Evolutionary conservation across 2,888 invertebrate species (phyloP), one percentile per base, ranked within the genome.

Genomic region (Sarcophaga variegata): DNA sequence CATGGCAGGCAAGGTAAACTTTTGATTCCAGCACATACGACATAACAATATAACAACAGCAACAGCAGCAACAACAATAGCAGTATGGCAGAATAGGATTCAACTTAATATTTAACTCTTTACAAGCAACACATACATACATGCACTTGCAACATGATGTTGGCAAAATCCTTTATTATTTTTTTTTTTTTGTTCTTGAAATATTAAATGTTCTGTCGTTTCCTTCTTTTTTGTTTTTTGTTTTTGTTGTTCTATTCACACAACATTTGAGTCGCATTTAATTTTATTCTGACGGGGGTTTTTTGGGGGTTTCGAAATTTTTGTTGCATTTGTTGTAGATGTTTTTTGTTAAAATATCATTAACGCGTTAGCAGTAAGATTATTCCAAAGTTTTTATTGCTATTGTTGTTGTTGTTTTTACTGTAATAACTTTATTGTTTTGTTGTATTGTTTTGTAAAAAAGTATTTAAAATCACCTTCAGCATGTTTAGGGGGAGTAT

Each of bases 271-370:
- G 75, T 84, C 54, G 17, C 54, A 54, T 54, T 54, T 54, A 54
- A 54, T 54, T 54, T 17, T 54, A 14, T 54, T 14, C 54, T 54
- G 54, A 5, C 54, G 5, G 54, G 11, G 4, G 2, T 54, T 54
- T 54, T 37, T 37, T 37, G 37, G 37, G 37, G 37, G 8, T 37
- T 37, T 37, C 37, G 10, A 37, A 37, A 37, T 10, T 37, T 37
- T 37, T 37, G 37, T 37, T 37, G 8, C 8, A 37, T 2, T 37
- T 12, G 54, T 54, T 54, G 12, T 54, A 14, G 12, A 54, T 54
- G 17, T 12, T 54, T 22, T 80, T 84, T 70, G 60, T 83, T 78
- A 78, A 78, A 78, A 71, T 83, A 72, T 62, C 83, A 67, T 78
- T 83, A 75, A 69, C 74, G 78, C 27, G 77, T 66, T 77, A 37